phyloP scores from a whole-genome alignment of 2,797 vertebrate genomes.

The Garrulus glandarius region DNA sequence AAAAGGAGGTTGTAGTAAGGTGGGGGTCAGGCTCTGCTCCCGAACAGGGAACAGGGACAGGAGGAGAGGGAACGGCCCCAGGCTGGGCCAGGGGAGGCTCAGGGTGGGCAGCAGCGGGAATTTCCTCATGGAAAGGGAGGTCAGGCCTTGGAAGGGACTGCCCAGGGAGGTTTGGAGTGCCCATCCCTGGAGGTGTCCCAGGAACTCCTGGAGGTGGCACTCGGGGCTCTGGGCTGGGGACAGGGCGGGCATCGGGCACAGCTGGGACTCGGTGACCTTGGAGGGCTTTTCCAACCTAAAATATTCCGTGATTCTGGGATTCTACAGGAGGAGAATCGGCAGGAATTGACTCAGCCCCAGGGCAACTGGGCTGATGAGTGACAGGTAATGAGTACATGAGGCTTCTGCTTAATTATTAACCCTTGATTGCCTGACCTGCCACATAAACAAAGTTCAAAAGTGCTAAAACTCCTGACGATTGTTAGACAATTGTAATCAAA shows the following conservation, averaged over 20 bases:
- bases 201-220: background rate
- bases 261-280: fast-evolving
- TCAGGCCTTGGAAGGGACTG: background rate
- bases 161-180: background rate
- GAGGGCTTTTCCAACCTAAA: background rate
- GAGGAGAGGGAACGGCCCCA: background rate
- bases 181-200: background rate
- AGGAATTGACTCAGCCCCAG: background rate
- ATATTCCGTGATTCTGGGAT: background rate
- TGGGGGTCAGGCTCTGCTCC: background rate
- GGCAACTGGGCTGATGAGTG: background rate
- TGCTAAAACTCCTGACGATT: background rate
- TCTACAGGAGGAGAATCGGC: background rate
- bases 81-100: background rate
- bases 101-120: background rate
- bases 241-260: background rate
- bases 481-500: background rate
- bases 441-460: background rate
- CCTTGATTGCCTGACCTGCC: background rate
- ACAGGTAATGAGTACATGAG: background rate
- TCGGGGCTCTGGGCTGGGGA: background rate
- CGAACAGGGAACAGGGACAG: background rate
- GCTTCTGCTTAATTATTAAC: background rate
- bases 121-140: background rate
- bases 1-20: background rate